Percentiles rank a stretch among this genome's conserved stretches.
Evolutionary conservation across 2,797 vertebrate species (phyloP).

Genomic region (Galaxias olidus): DNA sequence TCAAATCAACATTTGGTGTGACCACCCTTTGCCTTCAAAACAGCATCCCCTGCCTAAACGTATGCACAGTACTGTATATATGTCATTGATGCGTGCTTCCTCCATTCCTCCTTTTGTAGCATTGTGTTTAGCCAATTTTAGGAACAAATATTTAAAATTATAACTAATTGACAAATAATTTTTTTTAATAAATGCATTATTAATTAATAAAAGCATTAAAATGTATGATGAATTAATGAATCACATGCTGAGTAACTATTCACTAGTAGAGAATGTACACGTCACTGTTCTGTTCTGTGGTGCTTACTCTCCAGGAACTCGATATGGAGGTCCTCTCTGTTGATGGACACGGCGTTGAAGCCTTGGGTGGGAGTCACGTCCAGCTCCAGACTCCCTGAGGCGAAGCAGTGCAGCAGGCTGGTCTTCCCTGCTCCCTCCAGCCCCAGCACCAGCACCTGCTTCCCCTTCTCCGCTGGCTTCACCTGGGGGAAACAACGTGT

Average conservation of each 20-base stretch:
- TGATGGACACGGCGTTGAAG: conserved; percentile 85
- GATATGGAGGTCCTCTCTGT: conserved; percentile 77
- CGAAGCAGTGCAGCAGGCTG: conserved; percentile 83
- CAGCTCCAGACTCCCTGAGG: conserved; percentile 76
- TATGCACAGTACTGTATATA: too few relatives aligned
- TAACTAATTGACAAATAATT: too few relatives aligned
- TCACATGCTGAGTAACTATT: too few relatives aligned
- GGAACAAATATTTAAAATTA: too few relatives aligned
- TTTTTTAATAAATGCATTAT: too few relatives aligned
- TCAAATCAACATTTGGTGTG: conserved; percentile 26
- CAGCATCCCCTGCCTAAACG: conserved; percentile 8
- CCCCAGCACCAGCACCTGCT: conserved; percentile 91
- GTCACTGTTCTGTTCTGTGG: not conserved
- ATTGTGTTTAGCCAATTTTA: too few relatives aligned
- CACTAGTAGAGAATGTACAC: too few relatives aligned
- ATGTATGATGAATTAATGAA: too few relatives aligned
- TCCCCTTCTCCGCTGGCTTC: conserved; percentile 40
- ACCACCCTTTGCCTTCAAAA: conserved; percentile 46
- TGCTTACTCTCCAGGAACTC: conserved; percentile 93
- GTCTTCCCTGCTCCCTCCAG: conserved; percentile 93
- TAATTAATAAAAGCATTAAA: too few relatives aligned
- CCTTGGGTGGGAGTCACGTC: conserved; percentile 83
- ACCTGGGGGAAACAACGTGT: conserved; percentile 50
- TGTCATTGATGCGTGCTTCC: too few relatives aligned
- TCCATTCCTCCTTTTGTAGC: too few relatives aligned